Conservation (phyloP, 1,140 invertebrate species). For the Philopotamus ludificatus region DNA sequence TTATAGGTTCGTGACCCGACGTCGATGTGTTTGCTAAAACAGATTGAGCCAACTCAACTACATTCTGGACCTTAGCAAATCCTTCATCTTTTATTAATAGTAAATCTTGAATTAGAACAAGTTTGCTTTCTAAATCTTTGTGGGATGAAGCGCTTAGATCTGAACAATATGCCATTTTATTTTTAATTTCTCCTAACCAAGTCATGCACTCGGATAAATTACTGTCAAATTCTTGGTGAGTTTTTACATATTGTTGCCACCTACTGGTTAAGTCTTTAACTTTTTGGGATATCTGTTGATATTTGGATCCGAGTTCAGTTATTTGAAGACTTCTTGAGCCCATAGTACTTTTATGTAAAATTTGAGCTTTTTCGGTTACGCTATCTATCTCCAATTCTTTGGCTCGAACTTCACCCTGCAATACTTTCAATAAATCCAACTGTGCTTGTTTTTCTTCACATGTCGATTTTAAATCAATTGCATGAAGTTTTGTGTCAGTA, state of each 20-base stretch:
- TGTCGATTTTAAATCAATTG: constrained; percentile 83
- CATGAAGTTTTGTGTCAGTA: constrained; percentile 83
- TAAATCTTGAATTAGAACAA: constrained; percentile 82
- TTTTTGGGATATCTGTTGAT: constrained; percentile 85
- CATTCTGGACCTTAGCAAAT: constrained; percentile 79
- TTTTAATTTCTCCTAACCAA: constrained; percentile 83
- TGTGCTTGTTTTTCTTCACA: constrained; percentile 82
- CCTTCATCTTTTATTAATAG: constrained; percentile 88
- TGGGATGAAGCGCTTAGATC: constrained; percentile 78
- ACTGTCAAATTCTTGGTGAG: constrained; percentile 85
- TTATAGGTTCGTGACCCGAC: constrained; percentile 81
- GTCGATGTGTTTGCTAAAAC: constrained; percentile 92
- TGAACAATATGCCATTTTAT: constrained; percentile 81
- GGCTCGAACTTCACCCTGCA: constrained; percentile 86
- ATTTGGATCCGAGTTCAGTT: constrained; percentile 85
- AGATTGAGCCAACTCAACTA: constrained; percentile 85
- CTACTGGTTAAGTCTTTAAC: constrained; percentile 86
- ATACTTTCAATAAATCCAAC: constrained; percentile 71
- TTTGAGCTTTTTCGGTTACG: constrained; percentile 86
- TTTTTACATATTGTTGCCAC: constrained; percentile 89
- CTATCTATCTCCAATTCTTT: constrained; percentile 92
- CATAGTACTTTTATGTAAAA: constrained; percentile 69
- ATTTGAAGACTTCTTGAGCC: constrained; percentile 70
- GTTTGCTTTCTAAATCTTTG: constrained; percentile 81
- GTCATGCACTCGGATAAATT: constrained; percentile 74